Evolutionary conservation across 2,797 vertebrate genomes (phyloP).

Genomic region (Centroberyx gerrardi): DNA sequence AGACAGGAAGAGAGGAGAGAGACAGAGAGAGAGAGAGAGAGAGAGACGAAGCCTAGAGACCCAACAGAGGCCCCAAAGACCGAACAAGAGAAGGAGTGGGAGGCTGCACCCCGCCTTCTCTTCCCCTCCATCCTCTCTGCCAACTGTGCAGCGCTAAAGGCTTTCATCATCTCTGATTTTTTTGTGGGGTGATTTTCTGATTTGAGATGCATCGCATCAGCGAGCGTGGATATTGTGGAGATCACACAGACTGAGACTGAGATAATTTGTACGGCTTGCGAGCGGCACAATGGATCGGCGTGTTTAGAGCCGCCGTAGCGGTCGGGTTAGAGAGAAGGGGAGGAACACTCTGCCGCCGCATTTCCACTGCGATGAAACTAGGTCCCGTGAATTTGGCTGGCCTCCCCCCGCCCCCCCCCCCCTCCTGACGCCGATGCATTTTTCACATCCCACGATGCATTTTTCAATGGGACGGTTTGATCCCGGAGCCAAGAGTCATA

Average conservation of each 20-base stretch:
- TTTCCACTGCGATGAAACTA: too few relatives aligned
- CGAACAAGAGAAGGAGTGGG: constrained; percentile 75
- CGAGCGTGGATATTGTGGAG: constrained; percentile 45
- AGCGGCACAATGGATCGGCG: constrained; percentile 31
- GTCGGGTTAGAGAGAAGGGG: background rate
- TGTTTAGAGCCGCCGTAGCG: background rate
- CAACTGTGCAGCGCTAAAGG: constrained; percentile 61
- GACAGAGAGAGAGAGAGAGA: constrained; percentile 55
- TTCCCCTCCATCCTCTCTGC: constrained; percentile 49
- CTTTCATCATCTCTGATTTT: constrained; percentile 71
- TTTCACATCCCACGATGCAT: background rate
- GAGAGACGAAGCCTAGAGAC: constrained; percentile 67
- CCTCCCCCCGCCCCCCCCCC: too few relatives aligned
- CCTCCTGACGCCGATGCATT: background rate
- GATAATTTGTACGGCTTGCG: constrained; percentile 54
- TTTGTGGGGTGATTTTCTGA: constrained; percentile 63
- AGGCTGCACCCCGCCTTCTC: constrained; percentile 56
- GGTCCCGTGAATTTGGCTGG: background rate
- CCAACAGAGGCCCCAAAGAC: constrained; percentile 64
- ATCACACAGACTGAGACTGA: constrained; percentile 59
- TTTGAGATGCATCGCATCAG: constrained; percentile 61
- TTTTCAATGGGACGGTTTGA: background rate
- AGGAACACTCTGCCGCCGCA: background rate
- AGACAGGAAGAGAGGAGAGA: constrained; percentile 55
- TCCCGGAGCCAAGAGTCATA: background rate